Evolutionary conservation across 2,888 invertebrate genomes (phyloP), one percentile per base, ranked within the genome.

Genomic region (Vanessa cardui): DNA sequence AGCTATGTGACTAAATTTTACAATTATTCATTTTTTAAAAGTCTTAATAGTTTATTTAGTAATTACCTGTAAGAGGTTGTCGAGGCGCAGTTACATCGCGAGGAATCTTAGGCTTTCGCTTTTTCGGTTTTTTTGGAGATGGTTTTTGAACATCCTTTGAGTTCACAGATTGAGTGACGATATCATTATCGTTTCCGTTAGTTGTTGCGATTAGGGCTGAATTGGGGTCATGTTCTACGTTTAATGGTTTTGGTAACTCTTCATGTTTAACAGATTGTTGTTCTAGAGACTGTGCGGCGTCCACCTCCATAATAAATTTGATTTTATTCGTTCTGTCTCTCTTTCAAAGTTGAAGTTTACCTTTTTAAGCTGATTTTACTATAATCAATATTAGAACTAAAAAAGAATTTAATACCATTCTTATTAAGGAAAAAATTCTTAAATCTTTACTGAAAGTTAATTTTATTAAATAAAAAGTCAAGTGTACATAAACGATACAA

Each of bases 31-130:
- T 12, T 39, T 12, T 9, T 12, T 39, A 3, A 39, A 12, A 39
- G 3, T 39, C 12, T 39, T 15, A 3, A 52, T 21, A 26, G 21
- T 21, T 21, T 9, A 20, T 49, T 52, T 18, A 20, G 9, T 4
- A 49, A 45, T 31, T 82, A 94, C 96, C 96, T 67, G 96, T 96
- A 16, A 96, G 88, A 9, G 96, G 96, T 78, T 95, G 96, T 62
- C 95, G 92, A 0, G 96, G 96, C 1, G 96, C 96, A 59, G 96
- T 96, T 15, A 94, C 94, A 83, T 96, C 96, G 73, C 95, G 94
- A 0, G 94, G 95, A 62, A 92, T 85, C 86, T 95, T 96, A 72
- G 95, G 95, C 67, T 96, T 94, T 74, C 96, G 94, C 81, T 96
- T 96, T 73, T 94, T 93, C 0, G 93, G 89, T 79, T 94, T 94